Conservation (phyloP, 2,888 invertebrate species). For the Heliothis peltigera region DNA sequence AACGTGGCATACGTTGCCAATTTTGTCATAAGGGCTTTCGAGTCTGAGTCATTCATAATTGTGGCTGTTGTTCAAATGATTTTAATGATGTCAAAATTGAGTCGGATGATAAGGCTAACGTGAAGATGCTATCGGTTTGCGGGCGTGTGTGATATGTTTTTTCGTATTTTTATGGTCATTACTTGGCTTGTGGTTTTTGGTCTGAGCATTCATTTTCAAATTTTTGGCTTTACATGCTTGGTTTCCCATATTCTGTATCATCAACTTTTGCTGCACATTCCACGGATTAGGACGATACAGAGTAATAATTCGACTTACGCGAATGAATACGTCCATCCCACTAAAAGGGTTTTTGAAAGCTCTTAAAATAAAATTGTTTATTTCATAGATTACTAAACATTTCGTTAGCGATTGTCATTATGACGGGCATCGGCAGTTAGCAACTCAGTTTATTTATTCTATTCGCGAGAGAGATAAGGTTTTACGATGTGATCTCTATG, state of each 20-base stretch:
- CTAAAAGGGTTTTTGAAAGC: background rate
- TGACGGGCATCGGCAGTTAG: conserved; percentile 36
- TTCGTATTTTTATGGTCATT: conserved; percentile 32
- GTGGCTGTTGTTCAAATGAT: conserved; percentile 70
- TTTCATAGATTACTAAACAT: conserved; percentile 41
- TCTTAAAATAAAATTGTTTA: conserved; percentile 32
- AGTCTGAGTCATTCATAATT: conserved; percentile 65
- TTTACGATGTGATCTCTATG: conserved; percentile 43
- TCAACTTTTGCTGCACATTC: too few relatives aligned
- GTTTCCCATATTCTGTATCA: background rate
- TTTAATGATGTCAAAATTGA: conserved; percentile 75
- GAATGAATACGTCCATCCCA: background rate
- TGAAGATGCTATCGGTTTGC: conserved; percentile 67
- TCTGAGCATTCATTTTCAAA: conserved; percentile 2
- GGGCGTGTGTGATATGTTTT: conserved; percentile 57
- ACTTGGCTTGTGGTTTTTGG: conserved; percentile 26
- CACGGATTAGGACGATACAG: too few relatives aligned
- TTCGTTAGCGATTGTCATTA: conserved; percentile 22
- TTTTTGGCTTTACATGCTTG: background rate
- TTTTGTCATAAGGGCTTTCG: conserved; percentile 64
- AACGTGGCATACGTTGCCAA: conserved; percentile 62
- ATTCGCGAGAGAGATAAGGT: conserved; percentile 50
- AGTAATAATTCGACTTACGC: conserved; percentile 5
- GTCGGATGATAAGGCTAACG: conserved; percentile 67
- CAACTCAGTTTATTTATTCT: conserved; percentile 39